A percentile compares a stretch with the other conserved stretches of the same genome.
phyloP scores from a whole-genome alignment of 2,113 vertebrate species.

The Semnornis frantzii region DNA sequence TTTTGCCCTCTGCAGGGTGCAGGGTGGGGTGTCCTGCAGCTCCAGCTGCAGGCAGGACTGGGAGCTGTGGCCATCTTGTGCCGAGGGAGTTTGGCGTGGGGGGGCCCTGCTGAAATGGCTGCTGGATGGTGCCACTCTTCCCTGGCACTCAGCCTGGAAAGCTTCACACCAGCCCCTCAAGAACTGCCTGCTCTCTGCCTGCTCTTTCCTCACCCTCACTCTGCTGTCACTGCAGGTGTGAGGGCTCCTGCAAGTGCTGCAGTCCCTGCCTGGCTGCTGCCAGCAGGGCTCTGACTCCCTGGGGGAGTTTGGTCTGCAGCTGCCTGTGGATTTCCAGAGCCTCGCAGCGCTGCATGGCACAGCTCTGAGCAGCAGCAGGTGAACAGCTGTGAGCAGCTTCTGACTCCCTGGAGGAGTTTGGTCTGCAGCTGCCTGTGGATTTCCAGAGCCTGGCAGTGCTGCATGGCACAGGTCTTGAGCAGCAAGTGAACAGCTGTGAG shows the following conservation, averaged over 20 bases:
- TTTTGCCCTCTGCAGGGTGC: neutral
- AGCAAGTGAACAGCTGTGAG: neutral
- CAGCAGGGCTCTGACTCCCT: neutral
- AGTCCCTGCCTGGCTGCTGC: neutral
- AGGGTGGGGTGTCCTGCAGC: neutral
- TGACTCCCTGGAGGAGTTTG: fast-evolving
- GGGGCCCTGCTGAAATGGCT: constrained; percentile 36
- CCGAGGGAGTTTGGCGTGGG: neutral
- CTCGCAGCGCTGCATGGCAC: neutral
- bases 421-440: neutral
- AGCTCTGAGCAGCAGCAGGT: neutral
- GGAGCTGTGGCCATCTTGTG: constrained; percentile 33
- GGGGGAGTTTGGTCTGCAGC: no score
- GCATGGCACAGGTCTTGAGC: fast-evolving
- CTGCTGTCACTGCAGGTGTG: neutral
- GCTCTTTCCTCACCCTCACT: neutral
- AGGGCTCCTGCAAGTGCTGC: neutral
- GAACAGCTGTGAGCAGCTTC: neutral
- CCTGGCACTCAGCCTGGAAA: constrained; percentile 53
- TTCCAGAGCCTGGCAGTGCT: neutral
- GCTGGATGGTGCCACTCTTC: constrained; percentile 12
- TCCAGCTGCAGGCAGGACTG: neutral
- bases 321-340: neutral
- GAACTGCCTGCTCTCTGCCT: neutral
- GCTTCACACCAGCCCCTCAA: neutral